Evolutionary conservation across 2,113 vertebrate genomes (phyloP), one percentile per base, ranked within the genome.

Genomic region (Perognathus longimembris): DNA sequence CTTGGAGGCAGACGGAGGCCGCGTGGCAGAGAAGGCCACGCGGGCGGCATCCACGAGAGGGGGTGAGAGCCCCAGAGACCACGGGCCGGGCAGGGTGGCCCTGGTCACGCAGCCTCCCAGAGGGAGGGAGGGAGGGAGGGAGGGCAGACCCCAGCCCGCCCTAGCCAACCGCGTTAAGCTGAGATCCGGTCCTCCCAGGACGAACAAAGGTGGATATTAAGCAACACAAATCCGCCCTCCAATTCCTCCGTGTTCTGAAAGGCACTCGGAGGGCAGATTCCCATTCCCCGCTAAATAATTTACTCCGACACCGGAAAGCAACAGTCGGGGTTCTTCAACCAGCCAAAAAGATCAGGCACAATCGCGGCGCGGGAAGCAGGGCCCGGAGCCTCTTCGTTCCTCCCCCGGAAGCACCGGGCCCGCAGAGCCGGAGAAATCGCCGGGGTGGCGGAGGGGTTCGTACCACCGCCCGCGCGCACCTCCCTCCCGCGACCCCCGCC

Each of bases 281-380:
- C n/a, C 38, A 26, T 3, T 40, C 21, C 12, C 9, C 40, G 6
- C 10, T 73, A 71, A 45, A 54, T 36, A 42, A 79, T 30, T 80
- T 92, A 91, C 71, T 34, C 75, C 6, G 54, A 42, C 78, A 38
- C 80, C 17, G 3, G 7, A 70, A 6, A 38, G 42, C 50, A 28
- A 3, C 28, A 8, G 14, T 6, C 30, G 1, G 4, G 4, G 22
- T 32, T 36, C 71, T 73, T 76, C 63, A 15, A 40, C 24, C 0
- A 14, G 70, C 70, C 7, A 0, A 28, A 4, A 26, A 3, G 63
- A 30, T 26, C 18, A 4, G 0, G 4, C 11, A 34, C 32, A 7
- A 34, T 34, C 6, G 0, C 26, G 0, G 24, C 20, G 0, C 26
- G 0, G 0, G 14, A 32, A 15, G 50, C 15, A 0, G 11, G 8